Conservation (phyloP, 2,888 invertebrate genomes). For the Ommatoiulus sabulosus region DNA sequence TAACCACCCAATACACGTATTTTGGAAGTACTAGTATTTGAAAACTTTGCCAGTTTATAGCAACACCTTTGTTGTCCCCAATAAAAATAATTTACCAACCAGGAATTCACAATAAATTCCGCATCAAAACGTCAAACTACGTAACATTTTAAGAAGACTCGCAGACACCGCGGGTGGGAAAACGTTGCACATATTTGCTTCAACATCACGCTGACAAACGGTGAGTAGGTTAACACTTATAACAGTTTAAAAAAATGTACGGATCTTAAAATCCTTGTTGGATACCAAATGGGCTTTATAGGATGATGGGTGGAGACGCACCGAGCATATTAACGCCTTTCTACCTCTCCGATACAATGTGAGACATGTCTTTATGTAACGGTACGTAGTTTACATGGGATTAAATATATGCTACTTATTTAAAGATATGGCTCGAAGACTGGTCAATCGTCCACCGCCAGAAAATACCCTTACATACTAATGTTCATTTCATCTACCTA, state of each 20-base stretch:
- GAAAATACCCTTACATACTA: too few relatives aligned
- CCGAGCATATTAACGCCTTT: not conserved
- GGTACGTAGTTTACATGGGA: too few relatives aligned
- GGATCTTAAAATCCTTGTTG: not conserved
- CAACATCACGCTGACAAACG: constrained; percentile 14
- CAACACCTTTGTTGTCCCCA: not conserved
- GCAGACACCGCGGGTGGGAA: not conserved
- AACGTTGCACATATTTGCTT: not conserved
- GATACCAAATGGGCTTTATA: not conserved
- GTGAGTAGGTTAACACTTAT: constrained; percentile 7
- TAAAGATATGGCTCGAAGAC: too few relatives aligned
- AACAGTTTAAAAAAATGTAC: constrained; percentile 7
- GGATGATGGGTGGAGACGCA: not conserved
- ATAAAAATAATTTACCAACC: constrained; percentile 10
- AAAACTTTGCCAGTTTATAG: not conserved
- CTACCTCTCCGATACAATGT: not conserved
- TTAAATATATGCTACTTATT: too few relatives aligned
- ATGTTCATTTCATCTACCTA: too few relatives aligned
- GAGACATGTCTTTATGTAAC: not conserved
- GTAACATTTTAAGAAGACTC: not conserved
- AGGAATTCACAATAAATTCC: constrained; percentile 25
- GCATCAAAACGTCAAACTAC: constrained; percentile 13
- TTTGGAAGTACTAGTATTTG: not conserved
- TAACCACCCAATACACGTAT: not conserved
- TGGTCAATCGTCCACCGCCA: too few relatives aligned